Percentiles rank a stretch among this genome's conserved stretches.
Evolutionary conservation across 1,140 invertebrate genomes (phyloP).

Genomic region (Eciton burchellii): DNA sequence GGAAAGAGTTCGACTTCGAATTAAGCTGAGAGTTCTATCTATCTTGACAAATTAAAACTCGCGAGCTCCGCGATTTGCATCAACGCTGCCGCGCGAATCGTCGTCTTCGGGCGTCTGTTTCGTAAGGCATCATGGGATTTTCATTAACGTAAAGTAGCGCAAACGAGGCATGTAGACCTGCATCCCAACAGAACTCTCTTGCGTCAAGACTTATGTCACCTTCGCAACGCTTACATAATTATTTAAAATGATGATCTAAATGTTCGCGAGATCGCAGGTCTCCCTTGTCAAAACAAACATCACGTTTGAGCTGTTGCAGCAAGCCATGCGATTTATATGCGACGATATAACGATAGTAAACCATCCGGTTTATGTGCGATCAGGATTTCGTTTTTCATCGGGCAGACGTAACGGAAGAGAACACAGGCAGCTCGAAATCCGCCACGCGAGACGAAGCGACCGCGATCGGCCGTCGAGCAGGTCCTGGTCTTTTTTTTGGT

Average conservation of each 20-base stretch:
- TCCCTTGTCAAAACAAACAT: slow-evolving; percentile 5
- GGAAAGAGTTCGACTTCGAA: neutral
- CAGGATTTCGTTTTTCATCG: slow-evolving; percentile 36
- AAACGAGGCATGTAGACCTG: too few species aligned
- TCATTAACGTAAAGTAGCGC: neutral
- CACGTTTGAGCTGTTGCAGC: neutral
- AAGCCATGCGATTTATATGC: neutral
- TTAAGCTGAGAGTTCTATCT: slow-evolving; percentile 28
- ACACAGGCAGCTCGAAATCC: slow-evolving; percentile 71
- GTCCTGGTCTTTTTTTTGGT: slow-evolving; percentile 29
- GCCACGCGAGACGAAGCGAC: slow-evolving; percentile 63
- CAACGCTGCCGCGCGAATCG: neutral
- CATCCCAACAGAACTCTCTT: too few species aligned
- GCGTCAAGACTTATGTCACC: too few species aligned
- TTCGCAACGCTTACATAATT: neutral
- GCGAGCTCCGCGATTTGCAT: neutral
- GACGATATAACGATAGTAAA: slow-evolving; percentile 24
- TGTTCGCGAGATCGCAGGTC: neutral
- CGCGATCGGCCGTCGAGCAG: neutral
- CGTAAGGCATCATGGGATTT: neutral
- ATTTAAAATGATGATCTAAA: neutral
- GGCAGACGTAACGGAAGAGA: slow-evolving; percentile 77
- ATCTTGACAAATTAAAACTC: slow-evolving; percentile 38
- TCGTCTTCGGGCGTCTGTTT: neutral
- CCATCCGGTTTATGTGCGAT: neutral